A percentile compares a stretch with the other conserved stretches of the same genome.
phyloP scores from a whole-genome alignment of 2,113 vertebrate species.

The Myrmecobius fasciatus region DNA sequence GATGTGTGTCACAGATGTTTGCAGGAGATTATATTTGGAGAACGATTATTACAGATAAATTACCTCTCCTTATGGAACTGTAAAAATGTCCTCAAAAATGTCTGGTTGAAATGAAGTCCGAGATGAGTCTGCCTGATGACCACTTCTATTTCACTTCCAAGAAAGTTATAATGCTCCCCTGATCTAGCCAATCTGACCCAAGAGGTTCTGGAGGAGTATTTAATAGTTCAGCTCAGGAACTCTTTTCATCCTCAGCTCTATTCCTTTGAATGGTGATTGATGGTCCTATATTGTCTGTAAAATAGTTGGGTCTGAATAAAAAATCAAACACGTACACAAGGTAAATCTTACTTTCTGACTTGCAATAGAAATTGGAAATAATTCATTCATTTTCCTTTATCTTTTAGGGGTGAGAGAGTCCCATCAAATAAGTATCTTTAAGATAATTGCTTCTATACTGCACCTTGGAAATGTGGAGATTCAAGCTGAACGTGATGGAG shows the following conservation, averaged over 20 bases:
- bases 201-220: background rate
- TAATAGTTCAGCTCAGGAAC: background rate
- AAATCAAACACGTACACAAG: background rate
- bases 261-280: background rate
- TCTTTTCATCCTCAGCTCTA: background rate
- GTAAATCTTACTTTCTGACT: constrained; percentile 9
- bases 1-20: constrained; percentile 54
- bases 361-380: constrained; percentile 11
- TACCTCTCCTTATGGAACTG: constrained; percentile 47
- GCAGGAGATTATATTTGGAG: background rate
- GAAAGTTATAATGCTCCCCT: fast-evolving
- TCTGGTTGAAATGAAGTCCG: constrained; percentile 50
- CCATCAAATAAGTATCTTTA: constrained; percentile 92
- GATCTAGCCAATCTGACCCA: constrained; percentile 14
- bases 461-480: constrained; percentile 94
- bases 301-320: background rate
- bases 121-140: background rate
- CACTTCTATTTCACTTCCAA: background rate
- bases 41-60: constrained; percentile 50
- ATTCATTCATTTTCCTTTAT: constrained; percentile 49
- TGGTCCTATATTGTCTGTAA: constrained; percentile 14
- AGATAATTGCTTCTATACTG: constrained; percentile 93
- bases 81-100: constrained; percentile 40
- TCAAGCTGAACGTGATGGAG: constrained; percentile 86
- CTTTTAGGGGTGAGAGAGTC: constrained; percentile 90